Conservation (phyloP, 2,888 invertebrate species). For the Hemithea aestivaria region DNA sequence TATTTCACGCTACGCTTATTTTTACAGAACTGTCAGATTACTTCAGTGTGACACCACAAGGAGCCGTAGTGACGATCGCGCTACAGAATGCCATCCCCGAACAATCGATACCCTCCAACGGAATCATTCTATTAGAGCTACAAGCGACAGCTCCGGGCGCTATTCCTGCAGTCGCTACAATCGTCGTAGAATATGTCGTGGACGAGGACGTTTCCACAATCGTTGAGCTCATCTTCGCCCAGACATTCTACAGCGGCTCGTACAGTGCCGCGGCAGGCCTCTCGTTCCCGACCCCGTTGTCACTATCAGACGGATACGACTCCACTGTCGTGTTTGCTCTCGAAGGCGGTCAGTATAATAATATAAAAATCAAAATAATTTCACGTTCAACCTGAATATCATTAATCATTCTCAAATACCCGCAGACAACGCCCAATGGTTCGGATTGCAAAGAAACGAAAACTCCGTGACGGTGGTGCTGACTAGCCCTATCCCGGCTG, state of each 20-base stretch:
- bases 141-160: conserved; percentile 14
- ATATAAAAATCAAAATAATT: no score
- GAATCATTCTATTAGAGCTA: conserved; percentile 16
- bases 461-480: conserved; percentile 18
- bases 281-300: conserved; percentile 26
- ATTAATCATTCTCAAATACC: conserved; percentile 1
- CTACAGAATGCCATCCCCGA: conserved; percentile 15
- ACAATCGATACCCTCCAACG: conserved; percentile 24
- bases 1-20: neutral
- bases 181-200: conserved; percentile 11
- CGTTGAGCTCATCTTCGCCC: conserved; percentile 29
- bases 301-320: conserved; percentile 32
- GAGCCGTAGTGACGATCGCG: conserved; percentile 14
- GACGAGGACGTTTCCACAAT: conserved; percentile 2
- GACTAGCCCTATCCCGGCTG: conserved; percentile 22
- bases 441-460: conserved; percentile 12
- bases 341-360: conserved; percentile 31
- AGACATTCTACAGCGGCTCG: conserved; percentile 35
- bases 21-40: conserved; percentile 20
- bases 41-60: conserved; percentile 17
- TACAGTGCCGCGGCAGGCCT: conserved; percentile 29
- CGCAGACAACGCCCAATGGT: conserved; percentile 35
- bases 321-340: conserved; percentile 30
- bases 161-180: conserved; percentile 13
- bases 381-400: neutral